A percentile compares a stretch with the other conserved stretches of the same genome.
Evolutionary conservation across 2,888 invertebrate genomes (phyloP).

Genomic region (Augiades crinisus): DNA sequence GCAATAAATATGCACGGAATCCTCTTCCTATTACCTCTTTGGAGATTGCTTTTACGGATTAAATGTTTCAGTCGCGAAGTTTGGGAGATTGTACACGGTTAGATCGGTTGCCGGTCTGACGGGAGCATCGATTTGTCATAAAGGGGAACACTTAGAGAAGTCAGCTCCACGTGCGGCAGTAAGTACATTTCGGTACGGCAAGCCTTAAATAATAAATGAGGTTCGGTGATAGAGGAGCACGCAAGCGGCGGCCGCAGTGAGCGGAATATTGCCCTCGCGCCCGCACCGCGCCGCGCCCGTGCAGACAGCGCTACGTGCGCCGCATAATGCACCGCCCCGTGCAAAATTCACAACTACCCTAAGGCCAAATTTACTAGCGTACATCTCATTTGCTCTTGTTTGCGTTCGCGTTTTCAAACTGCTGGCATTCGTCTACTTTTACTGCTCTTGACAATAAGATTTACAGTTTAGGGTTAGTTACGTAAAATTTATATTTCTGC

Average conservation of each 20-base stretch:
- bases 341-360: conserved; percentile 78
- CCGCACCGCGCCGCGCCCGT: conserved; percentile 45
- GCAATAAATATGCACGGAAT: conserved; percentile 75
- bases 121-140: conserved; percentile 47
- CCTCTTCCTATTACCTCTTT: conserved; percentile 71
- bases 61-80: conserved; percentile 53
- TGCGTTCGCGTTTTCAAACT: conserved; percentile 52
- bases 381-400: conserved; percentile 77
- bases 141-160: conserved; percentile 48
- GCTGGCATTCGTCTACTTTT: conserved; percentile 31
- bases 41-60: conserved; percentile 71
- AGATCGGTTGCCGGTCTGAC: conserved; percentile 26
- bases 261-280: conserved; percentile 47
- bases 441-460: conserved; percentile 3
- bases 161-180: conserved; percentile 54
- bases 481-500: not conserved
- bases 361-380: conserved; percentile 70
- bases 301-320: conserved; percentile 76
- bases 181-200: conserved; percentile 55
- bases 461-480: too few relatives aligned
- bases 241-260: conserved; percentile 47
- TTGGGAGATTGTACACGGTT: conserved; percentile 29
- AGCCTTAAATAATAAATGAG: conserved; percentile 72
- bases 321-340: conserved; percentile 73
- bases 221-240: conserved; percentile 60